Percentiles rank a stretch among this genome's conserved stretches.
These are phyloP conservation scores for Fopius arisanus DNA, from an alignment of 1,140 invertebrate species.

Conservation along the genomic window DNA sequence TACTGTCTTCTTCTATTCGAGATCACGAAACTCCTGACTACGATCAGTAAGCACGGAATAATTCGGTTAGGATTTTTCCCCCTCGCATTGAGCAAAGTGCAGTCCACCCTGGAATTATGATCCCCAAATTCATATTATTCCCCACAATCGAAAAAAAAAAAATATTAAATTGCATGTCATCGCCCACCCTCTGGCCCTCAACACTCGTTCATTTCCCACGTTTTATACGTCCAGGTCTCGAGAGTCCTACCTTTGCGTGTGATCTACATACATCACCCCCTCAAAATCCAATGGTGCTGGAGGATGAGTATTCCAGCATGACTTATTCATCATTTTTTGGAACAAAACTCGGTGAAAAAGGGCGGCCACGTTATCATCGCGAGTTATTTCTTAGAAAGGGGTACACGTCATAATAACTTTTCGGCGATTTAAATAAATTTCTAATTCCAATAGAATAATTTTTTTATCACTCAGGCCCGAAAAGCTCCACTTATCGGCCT, in stretches of 20 bases:
- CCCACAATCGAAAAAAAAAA: background rate
- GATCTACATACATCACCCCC: background rate
- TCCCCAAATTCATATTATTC: background rate
- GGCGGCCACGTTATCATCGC: no score
- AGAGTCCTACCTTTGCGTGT: background rate
- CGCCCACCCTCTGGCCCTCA: background rate
- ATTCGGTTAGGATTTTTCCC: background rate
- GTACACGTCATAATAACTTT: no score
- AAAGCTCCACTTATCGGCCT: no score
- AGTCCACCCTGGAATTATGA: background rate
- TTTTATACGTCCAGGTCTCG: background rate
- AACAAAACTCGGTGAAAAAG: background rate
- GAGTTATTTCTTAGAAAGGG: no score
- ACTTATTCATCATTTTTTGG: no score
- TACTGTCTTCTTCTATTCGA: no score
- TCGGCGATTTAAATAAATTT: no score
- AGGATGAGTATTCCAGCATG: no score
- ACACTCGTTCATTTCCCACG: background rate
- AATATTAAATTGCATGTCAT: background rate
- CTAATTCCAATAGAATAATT: no score
- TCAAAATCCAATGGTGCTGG: background rate
- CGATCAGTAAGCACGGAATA: background rate
- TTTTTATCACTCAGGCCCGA: no score
- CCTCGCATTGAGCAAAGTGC: background rate
- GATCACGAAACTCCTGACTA: background rate